phyloP scores from a whole-genome alignment of 2,797 vertebrate genomes.

The Pitangus sulphuratus region DNA sequence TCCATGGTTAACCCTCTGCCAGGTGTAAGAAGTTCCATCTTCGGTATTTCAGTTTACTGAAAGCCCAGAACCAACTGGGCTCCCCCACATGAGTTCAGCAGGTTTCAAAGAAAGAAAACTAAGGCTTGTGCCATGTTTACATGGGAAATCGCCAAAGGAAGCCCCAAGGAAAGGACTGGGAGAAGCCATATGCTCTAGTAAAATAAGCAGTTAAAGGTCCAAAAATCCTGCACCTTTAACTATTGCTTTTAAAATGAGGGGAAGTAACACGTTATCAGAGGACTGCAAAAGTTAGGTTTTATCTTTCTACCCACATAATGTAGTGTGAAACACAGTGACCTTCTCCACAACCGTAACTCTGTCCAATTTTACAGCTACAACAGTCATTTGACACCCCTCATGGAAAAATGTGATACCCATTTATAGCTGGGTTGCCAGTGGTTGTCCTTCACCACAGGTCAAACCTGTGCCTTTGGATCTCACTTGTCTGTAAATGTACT shows the following conservation, averaged over 20 bases:
- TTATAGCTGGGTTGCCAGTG: neutral
- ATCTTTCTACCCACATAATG: neutral
- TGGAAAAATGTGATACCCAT: neutral
- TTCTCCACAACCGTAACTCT: neutral
- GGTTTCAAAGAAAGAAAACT: neutral
- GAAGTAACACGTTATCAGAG: neutral
- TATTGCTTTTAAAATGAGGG: neutral
- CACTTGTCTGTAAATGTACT: neutral
- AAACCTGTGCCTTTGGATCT: neutral
- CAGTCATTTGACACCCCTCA: neutral
- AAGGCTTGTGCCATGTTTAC: neutral
- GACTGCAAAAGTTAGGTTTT: neutral
- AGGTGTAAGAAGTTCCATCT: too few relatives aligned
- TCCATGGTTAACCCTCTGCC: too few relatives aligned
- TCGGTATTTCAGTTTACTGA: too few relatives aligned
- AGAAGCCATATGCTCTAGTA: neutral
- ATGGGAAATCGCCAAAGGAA: neutral
- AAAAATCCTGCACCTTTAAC: neutral
- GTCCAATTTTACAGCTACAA: neutral
- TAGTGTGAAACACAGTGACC: neutral
- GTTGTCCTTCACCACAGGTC: constrained; percentile 30
- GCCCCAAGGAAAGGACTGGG: neutral
- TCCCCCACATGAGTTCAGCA: too few relatives aligned
- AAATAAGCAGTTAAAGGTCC: neutral
- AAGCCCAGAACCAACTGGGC: too few relatives aligned